Evolutionary conservation across 2,888 invertebrate species (phyloP).

Genomic region (Cordylochernes scorpioides): DNA sequence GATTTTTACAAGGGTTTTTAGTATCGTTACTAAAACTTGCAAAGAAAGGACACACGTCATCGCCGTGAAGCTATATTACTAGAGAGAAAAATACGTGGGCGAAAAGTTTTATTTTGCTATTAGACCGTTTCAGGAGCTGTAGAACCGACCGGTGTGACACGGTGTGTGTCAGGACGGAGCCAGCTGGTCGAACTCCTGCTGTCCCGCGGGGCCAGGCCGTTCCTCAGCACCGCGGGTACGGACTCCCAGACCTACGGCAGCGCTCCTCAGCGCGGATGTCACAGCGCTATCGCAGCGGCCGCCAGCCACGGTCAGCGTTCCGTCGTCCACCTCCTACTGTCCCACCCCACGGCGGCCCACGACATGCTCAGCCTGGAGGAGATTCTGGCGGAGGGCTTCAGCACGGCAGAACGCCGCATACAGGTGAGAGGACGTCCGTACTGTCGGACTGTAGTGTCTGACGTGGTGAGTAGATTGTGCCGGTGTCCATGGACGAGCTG

Average conservation of each 20-base stretch:
- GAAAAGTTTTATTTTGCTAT: too few relatives aligned
- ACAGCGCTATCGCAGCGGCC: constrained; percentile 63
- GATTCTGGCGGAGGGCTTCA: constrained; percentile 60
- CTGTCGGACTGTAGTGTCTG: constrained; percentile 1
- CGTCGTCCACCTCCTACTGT: constrained; percentile 45
- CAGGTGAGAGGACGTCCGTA: constrained; percentile 17
- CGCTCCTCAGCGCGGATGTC: constrained; percentile 57
- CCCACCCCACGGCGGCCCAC: constrained; percentile 34
- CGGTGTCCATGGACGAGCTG: constrained; percentile 17
- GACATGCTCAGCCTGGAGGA: constrained; percentile 63
- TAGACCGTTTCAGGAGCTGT: too few relatives aligned
- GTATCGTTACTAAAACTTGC: too few relatives aligned
- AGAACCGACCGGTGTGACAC: too few relatives aligned
- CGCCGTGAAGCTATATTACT: too few relatives aligned
- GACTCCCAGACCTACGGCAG: constrained; percentile 62
- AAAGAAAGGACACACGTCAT: too few relatives aligned
- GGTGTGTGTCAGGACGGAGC: constrained; percentile 19
- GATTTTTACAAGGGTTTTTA: too few relatives aligned
- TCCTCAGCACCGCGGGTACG: constrained; percentile 51
- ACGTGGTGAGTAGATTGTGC: constrained; percentile 10
- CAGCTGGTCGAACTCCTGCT: constrained; percentile 52
- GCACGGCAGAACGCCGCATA: constrained; percentile 4
- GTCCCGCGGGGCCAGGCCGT: constrained; percentile 61
- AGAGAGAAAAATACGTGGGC: too few relatives aligned
- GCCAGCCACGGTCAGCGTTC: constrained; percentile 60